Conservation (phyloP, 64 coral and sea anemone genomes). For the Pachyseris speciosa region DNA sequence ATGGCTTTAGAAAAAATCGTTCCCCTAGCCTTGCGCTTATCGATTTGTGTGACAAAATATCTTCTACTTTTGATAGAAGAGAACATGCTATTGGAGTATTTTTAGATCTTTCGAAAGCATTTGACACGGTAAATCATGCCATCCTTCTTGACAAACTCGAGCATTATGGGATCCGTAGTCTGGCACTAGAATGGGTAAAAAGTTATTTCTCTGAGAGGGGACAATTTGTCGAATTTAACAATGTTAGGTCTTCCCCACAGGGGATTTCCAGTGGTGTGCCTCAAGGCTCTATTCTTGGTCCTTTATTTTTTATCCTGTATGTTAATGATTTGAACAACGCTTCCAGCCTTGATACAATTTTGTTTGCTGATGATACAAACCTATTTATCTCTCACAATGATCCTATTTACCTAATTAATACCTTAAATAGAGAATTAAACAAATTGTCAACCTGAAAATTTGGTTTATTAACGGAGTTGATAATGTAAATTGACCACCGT, state of each 20-base stretch:
- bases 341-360: neutral
- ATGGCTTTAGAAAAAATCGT: neutral
- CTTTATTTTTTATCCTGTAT: neutral
- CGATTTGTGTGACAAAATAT: neutral
- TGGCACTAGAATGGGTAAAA: neutral
- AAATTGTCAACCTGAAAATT: neutral
- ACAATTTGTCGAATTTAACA: neutral
- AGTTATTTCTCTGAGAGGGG: neutral
- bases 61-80: neutral
- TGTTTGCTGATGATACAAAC: constrained; percentile 11
- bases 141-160: neutral
- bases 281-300: neutral
- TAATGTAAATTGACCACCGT: no score
- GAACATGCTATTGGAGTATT: neutral
- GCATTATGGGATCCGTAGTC: neutral
- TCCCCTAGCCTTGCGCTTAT: neutral
- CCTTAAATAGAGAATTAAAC: neutral
- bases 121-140: constrained; percentile 15
- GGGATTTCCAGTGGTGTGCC: neutral
- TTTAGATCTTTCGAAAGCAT: constrained; percentile 13
- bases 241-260: no score
- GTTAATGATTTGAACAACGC: neutral
- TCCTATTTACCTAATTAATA: neutral
- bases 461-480: no score
- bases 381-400: neutral